A percentile compares a stretch with the other conserved stretches of the same genome.
Evolutionary conservation across 1,140 invertebrate species (phyloP).

Genomic region (Gryon sp.): DNA sequence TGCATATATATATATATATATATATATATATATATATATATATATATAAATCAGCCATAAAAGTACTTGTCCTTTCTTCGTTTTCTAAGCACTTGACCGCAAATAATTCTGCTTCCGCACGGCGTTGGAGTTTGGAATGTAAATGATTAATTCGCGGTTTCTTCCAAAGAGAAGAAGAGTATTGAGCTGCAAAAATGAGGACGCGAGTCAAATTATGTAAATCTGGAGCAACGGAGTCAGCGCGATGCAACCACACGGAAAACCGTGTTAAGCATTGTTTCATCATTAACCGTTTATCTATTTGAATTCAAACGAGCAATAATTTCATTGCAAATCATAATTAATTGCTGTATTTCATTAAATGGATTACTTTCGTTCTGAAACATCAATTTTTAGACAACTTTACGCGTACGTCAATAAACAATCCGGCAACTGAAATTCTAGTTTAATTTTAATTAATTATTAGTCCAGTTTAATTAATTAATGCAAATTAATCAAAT

Average conservation of each 20-base stretch:
- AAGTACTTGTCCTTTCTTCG: conserved; percentile 38
- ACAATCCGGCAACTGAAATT: no score
- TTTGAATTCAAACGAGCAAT: no score
- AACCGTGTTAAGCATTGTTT: conserved; percentile 30
- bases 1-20: no score
- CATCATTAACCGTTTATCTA: conserved; percentile 2
- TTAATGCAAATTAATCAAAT: no score
- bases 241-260: conserved; percentile 19
- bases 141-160: conserved; percentile 46
- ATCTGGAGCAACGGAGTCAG: conserved; percentile 31
- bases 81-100: conserved; percentile 26
- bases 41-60: not conserved
- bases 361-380: no score
- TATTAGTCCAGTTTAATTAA: no score
- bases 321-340: not conserved
- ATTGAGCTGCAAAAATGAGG: conserved; percentile 14
- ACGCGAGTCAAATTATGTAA: conserved; percentile 30
- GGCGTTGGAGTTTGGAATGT: conserved; percentile 36
- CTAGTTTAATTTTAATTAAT: no score
- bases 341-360: not conserved
- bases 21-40: no score
- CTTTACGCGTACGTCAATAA: no score
- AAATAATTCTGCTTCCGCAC: conserved; percentile 42
- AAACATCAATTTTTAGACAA: no score
- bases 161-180: conserved; percentile 19